Conservation (phyloP, 2,888 invertebrate species). For the Myopa testacea region DNA sequence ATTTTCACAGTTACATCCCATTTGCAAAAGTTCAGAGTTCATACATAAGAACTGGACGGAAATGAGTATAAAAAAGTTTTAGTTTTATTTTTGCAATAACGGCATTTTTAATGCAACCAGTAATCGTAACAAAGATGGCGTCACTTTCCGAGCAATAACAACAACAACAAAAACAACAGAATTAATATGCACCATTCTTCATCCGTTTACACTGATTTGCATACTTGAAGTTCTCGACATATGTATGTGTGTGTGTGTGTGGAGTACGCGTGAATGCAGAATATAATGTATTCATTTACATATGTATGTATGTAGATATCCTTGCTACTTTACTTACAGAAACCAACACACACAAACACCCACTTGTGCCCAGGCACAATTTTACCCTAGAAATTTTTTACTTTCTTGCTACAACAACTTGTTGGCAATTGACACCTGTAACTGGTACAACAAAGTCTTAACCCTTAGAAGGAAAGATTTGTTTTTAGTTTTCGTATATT, state of each 20-base stretch:
- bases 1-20: background rate
- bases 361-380: background rate
- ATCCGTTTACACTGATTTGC: background rate
- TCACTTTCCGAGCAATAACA: background rate
- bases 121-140: background rate
- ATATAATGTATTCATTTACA: background rate
- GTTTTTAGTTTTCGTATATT: too few relatives aligned
- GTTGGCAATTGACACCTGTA: constrained; percentile 16
- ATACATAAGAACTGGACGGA: background rate
- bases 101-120: background rate
- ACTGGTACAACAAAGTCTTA: too few relatives aligned
- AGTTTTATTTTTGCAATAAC: too few relatives aligned
- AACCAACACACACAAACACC: background rate
- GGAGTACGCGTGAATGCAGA: too few relatives aligned
- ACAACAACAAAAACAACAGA: background rate
- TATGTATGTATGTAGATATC: background rate
- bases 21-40: background rate
- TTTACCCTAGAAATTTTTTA: too few relatives aligned
- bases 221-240: background rate
- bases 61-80: too few relatives aligned
- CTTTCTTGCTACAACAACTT: background rate
- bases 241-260: background rate
- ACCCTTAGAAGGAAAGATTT: too few relatives aligned
- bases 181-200: constrained; percentile 8
- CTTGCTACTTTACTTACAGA: background rate